Evolutionary conservation across 1,140 invertebrate genomes (phyloP).

Genomic region (Bicyclus anynana): DNA sequence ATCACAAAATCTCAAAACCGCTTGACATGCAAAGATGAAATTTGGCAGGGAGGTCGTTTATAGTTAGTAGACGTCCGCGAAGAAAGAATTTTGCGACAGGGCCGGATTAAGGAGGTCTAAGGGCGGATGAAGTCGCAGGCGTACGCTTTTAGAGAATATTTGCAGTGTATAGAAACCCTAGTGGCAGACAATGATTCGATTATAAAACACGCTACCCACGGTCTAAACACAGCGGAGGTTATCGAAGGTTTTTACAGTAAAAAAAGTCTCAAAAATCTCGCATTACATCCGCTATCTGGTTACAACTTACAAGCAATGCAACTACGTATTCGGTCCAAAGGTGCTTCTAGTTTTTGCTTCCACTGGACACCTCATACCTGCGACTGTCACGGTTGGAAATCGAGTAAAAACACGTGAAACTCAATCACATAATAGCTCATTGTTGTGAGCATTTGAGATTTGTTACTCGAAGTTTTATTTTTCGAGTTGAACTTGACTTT

Average conservation of each 20-base stretch:
- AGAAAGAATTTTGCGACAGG: too few relatives aligned
- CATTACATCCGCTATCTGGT: slow-evolving; percentile 29
- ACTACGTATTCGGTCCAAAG: slow-evolving; percentile 7
- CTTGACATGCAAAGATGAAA: too few relatives aligned
- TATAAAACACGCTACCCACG: not conserved
- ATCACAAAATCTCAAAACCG: too few relatives aligned
- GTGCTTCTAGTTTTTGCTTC: slow-evolving; percentile 7
- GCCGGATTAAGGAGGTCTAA: too few relatives aligned
- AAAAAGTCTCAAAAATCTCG: slow-evolving; percentile 17
- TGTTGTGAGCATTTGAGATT: not conserved
- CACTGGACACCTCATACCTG: not conserved
- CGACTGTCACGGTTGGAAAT: slow-evolving; percentile 15
- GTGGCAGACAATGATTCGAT: not conserved
- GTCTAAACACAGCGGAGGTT: not conserved
- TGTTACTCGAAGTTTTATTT: too few relatives aligned
- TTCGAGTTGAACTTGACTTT: too few relatives aligned
- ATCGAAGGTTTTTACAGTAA: slow-evolving; percentile 11
- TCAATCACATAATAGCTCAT: slow-evolving; percentile 4
- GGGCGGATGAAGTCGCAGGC: too few relatives aligned
- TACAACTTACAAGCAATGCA: slow-evolving; percentile 33
- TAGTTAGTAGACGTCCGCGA: too few relatives aligned
- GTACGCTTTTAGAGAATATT: too few relatives aligned
- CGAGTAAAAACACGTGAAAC: slow-evolving; percentile 14
- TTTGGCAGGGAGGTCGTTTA: too few relatives aligned
- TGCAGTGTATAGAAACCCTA: not conserved